Evolutionary conservation across 2,888 invertebrate species (phyloP), one percentile per base, ranked within the genome.

Genomic region (Tachina fera): DNA sequence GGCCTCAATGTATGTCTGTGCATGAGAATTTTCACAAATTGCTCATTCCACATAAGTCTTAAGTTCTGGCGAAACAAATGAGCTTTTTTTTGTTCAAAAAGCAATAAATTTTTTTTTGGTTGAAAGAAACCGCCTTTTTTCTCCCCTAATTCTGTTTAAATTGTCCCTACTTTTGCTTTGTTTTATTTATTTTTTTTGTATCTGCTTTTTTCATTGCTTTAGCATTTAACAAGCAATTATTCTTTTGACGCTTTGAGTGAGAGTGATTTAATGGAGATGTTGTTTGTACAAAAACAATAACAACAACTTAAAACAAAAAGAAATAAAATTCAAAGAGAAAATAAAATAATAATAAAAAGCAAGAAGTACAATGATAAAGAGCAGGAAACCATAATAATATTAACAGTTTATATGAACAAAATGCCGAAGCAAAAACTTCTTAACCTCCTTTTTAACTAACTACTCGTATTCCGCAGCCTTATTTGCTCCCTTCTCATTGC

Each of bases 141-240:
- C 10, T 31, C 43, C 13, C 10, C 41, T 31, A 31, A 31, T 31
- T 31, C 31, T 31, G 19, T 22, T 47, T 22, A 19, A 63, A 67
- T 19, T 68, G 65, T 68, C 47, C 58, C 58, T 60, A 39, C 51
- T 77, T 74, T 67, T 56, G 47, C 39, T 68, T 47, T 61, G 45
- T 83, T 76, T 74, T 19, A 31, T 51, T n/a, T n/a, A n/a, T n/a
- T n/a, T n/a, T 67, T 63, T 56, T 60, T 58, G 16, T 63, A 31
- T 16, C 8, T 60, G 53, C 63, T 53, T 31, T 31, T 31, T 9
- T 43, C n/a, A 41, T 60, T 56, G 13, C 63, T 49, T 65, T 3
- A 76, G 41, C 77, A 43, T 83, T 83, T 83, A 72, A 77, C 83
- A 83, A 67, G 43, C 83, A 83, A 83, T 83, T 83, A 77, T 83